Evolutionary conservation across 2,113 vertebrate species (phyloP), one percentile per base, ranked within the genome.

Genomic region (Candoia aspera): DNA sequence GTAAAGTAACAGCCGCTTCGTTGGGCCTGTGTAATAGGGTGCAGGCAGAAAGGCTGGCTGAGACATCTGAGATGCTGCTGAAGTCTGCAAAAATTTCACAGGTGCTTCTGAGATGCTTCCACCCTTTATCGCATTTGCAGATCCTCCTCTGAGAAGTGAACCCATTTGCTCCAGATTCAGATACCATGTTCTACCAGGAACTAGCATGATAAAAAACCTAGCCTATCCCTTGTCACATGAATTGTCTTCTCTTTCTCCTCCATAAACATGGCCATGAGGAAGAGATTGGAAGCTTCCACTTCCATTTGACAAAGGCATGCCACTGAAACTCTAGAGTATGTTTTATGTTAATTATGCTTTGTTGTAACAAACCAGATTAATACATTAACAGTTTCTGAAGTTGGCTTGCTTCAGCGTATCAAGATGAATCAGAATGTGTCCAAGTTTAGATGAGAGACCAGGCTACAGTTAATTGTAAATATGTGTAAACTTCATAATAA

Each of bases 81-180:
- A 68, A 94, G 49, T 62, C 79, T n/a, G 46, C 57, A 73, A 42
- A 84, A 29, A 62, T 90, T 92, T 24, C 2, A 64, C 86, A 54
- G 91, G 91, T 94, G 91, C 4, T 85, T 85, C 33, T 8, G 19
- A 21, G 21, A 6, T 92, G 84, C 86, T 83, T 54, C 49, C 83
- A 64, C 84, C 26, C 57, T 0, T 0, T 0, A 23, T 60, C 84
- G 5, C 37, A 42, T 59, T 60, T 86, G 88, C 0, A 0, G 2
- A 84, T 90, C 54, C 19, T 85, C 59, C 42, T 49, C 59, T 29
- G 60, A 79, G 90, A 84, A 87, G 17, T 91, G 0, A 0, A 24
- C 59, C 0, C 90, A 0, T 93, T 83, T 19, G 6, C 88, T 84
- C 46, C 2, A 42, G 17, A 0, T 94, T 85, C 54, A 42, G 12